phyloP scores from a whole-genome alignment of 2,888 invertebrate species.

The Ditylenchus weischeri region DNA sequence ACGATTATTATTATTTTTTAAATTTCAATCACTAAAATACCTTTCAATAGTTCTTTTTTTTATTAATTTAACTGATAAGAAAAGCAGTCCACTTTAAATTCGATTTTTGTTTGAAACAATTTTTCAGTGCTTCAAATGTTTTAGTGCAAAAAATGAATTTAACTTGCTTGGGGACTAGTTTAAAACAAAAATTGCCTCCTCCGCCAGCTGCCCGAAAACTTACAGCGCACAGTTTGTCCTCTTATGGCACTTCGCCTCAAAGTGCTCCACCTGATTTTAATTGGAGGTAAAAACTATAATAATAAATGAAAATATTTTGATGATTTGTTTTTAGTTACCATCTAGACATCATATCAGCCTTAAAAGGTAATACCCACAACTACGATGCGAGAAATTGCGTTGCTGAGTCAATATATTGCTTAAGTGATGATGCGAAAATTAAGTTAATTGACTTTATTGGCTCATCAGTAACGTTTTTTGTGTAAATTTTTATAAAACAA shows the following conservation, averaged over 20 bases:
- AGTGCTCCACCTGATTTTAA: slow-evolving; percentile 4
- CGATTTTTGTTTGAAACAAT: too few species aligned
- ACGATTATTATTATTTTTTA: too few species aligned
- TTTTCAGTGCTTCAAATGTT: too few species aligned
- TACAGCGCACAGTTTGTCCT: not conserved
- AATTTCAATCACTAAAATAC: too few species aligned
- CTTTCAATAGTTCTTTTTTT: too few species aligned
- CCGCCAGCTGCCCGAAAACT: not conserved
- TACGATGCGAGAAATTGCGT: slow-evolving; percentile 14
- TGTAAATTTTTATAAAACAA: too few species aligned
- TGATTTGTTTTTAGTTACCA: slow-evolving; percentile 12
- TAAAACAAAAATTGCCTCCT: not conserved
- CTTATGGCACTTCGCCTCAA: not conserved
- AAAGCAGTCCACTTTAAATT: too few species aligned
- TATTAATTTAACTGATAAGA: too few species aligned
- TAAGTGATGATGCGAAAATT: slow-evolving; percentile 13
- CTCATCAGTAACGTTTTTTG: not conserved
- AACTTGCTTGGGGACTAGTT: not conserved
- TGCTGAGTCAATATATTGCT: slow-evolving; percentile 14
- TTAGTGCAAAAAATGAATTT: too few species aligned
- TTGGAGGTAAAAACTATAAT: not conserved
- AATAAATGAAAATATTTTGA: slow-evolving; percentile 10
- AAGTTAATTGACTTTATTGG: slow-evolving; percentile 28
- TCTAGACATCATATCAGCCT: slow-evolving; percentile 22
- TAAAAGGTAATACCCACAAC: slow-evolving; percentile 20